Conservation (phyloP, 2,113 vertebrate genomes). For the Recurvirostra avosetta region DNA sequence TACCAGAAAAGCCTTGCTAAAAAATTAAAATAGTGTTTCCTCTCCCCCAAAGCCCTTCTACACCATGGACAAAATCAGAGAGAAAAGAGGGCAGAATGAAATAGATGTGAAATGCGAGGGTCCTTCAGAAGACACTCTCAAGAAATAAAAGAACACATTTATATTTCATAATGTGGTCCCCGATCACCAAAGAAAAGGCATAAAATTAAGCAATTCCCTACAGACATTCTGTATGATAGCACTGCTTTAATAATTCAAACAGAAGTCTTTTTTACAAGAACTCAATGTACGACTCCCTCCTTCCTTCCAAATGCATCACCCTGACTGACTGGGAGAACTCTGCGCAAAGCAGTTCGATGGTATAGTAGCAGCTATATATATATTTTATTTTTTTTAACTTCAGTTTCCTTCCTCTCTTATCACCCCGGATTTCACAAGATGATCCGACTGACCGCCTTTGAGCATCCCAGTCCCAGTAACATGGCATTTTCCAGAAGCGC, state of each 20-base stretch:
- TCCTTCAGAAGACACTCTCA: slow-evolving; percentile 1
- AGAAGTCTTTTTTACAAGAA: background rate
- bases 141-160: slow-evolving; percentile 57
- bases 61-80: background rate
- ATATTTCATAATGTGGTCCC: slow-evolving; percentile 49
- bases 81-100: slow-evolving; percentile 18
- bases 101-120: background rate
- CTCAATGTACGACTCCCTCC: background rate
- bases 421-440: background rate
- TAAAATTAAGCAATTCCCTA: slow-evolving; percentile 49
- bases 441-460: background rate
- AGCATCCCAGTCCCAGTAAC: background rate
- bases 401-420: background rate
- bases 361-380: background rate
- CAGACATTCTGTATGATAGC: slow-evolving; percentile 18
- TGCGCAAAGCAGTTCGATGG: background rate
- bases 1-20: background rate
- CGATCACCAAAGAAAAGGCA: slow-evolving; percentile 44
- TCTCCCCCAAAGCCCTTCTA: background rate
- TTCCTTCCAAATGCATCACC: background rate
- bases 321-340: background rate
- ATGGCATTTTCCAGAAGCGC: background rate
- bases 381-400: background rate
- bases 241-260: slow-evolving; percentile 68
- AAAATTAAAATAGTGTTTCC: background rate